Evolutionary conservation across 1,140 invertebrate genomes (phyloP).

Genomic region (Bradysia coprophila): DNA sequence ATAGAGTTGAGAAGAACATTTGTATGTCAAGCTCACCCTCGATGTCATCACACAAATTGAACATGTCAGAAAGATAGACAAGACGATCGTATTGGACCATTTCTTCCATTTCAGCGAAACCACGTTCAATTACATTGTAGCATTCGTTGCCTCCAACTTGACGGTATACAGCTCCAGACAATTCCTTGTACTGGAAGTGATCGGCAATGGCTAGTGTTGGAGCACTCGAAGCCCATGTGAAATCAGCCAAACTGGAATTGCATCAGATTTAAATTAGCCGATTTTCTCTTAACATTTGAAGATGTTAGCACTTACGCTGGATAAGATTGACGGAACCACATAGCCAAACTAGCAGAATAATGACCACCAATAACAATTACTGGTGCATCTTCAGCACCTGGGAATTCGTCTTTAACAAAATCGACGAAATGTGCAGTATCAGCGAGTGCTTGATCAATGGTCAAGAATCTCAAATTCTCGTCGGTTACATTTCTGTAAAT

Average conservation of each 20-base stretch:
- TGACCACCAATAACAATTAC: neutral
- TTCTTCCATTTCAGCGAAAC: neutral
- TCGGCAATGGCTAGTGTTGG: constrained; percentile 32
- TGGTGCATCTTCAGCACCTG: neutral
- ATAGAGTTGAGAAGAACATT: neutral
- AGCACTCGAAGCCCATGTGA: constrained; percentile 53
- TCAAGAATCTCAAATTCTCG: constrained; percentile 38
- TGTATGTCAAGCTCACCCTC: neutral
- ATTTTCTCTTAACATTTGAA: constrained; percentile 54
- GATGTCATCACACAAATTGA: neutral
- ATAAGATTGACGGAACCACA: constrained; percentile 42
- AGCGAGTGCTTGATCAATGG: constrained; percentile 48
- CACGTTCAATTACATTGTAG: neutral
- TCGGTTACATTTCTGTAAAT: neutral
- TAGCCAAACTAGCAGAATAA: constrained; percentile 36
- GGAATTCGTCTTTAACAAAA: neutral
- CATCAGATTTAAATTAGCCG: constrained; percentile 59
- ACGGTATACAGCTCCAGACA: neutral
- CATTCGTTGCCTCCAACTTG: neutral
- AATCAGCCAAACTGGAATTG: constrained; percentile 48
- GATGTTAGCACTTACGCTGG: constrained; percentile 41
- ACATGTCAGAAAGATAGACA: neutral
- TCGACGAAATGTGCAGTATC: constrained; percentile 49
- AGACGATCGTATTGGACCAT: neutral
- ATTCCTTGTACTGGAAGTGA: constrained; percentile 7